These are phyloP conservation scores for Electrophaes corylata DNA, from an alignment of 2,888 invertebrate genomes.

Conservation along the genomic window DNA sequence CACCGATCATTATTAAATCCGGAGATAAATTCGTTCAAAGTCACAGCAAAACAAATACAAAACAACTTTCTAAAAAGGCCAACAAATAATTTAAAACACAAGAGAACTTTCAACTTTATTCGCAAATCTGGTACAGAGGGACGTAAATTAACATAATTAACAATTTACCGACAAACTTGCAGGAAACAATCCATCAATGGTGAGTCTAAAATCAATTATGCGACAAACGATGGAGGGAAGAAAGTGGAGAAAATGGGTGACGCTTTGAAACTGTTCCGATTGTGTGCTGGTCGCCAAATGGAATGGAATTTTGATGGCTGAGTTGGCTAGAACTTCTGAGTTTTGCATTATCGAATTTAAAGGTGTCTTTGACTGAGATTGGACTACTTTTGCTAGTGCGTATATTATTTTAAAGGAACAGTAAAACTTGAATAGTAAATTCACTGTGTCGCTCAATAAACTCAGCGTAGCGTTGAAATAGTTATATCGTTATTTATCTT, in stretches of 20 bases:
- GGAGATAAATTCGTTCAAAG: conserved; percentile 9
- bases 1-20: conserved; percentile 7
- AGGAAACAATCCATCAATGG: conserved; percentile 72
- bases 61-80: conserved; percentile 50
- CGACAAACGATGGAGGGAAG: conserved; percentile 44
- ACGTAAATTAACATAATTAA: conserved; percentile 72
- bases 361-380: neutral
- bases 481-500: no score
- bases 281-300: conserved; percentile 32
- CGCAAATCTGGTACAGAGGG: conserved; percentile 30
- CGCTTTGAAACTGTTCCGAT: conserved; percentile 27
- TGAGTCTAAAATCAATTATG: conserved; percentile 66
- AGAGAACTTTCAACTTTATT: conserved; percentile 16
- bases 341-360: conserved; percentile 19
- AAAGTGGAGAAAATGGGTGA: conserved; percentile 28
- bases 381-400: neutral
- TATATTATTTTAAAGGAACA: neutral
- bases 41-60: conserved; percentile 20
- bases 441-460: no score
- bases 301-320: conserved; percentile 33
- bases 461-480: no score
- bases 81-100: conserved; percentile 41
- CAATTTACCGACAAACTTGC: conserved; percentile 69
- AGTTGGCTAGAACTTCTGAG: conserved; percentile 26
- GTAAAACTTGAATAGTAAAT: no score